These are phyloP conservation scores for Hypolimnas misippus DNA, from an alignment of 2,888 invertebrate species.

Conservation along the genomic window DNA sequence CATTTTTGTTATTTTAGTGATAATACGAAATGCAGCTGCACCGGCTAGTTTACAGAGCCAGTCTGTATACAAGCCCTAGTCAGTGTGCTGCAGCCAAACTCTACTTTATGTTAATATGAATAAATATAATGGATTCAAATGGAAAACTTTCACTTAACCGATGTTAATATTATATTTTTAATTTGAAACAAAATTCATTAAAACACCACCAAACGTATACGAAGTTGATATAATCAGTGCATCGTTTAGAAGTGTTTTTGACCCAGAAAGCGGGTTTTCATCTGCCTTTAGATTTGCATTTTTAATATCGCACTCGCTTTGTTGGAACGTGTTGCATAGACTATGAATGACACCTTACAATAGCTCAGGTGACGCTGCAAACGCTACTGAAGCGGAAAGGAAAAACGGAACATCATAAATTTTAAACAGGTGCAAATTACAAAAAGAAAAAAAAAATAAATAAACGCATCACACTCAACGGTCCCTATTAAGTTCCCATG, in stretches of 20 bases:
- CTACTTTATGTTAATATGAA: too few species aligned
- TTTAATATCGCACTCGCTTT: constrained; percentile 42
- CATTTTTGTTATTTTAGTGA: too few species aligned
- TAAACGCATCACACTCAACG: too few species aligned
- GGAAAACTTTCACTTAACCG: not conserved
- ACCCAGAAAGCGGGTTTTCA: constrained; percentile 43
- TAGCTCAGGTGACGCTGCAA: constrained; percentile 21
- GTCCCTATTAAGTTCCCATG: too few species aligned
- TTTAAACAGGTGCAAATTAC: not conserved
- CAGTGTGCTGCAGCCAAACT: too few species aligned
- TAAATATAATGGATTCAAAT: too few species aligned
- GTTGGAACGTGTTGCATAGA: constrained; percentile 18
- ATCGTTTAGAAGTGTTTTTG: constrained; percentile 29
- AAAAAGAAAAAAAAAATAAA: too few species aligned
- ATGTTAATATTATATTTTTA: not conserved
- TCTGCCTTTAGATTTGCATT: constrained; percentile 39
- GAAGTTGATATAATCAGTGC: constrained; percentile 30
- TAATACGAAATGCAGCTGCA: too few species aligned
- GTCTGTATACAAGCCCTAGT: too few species aligned
- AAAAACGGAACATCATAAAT: not conserved
- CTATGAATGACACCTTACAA: constrained; percentile 31
- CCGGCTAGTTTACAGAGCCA: too few species aligned
- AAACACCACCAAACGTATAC: not conserved
- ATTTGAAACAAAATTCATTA: not conserved
- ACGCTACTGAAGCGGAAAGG: constrained; percentile 3